Base-by-base conservation (phyloP, 2,888 invertebrate genomes). In the Schizotus pectinicornis region DNA sequence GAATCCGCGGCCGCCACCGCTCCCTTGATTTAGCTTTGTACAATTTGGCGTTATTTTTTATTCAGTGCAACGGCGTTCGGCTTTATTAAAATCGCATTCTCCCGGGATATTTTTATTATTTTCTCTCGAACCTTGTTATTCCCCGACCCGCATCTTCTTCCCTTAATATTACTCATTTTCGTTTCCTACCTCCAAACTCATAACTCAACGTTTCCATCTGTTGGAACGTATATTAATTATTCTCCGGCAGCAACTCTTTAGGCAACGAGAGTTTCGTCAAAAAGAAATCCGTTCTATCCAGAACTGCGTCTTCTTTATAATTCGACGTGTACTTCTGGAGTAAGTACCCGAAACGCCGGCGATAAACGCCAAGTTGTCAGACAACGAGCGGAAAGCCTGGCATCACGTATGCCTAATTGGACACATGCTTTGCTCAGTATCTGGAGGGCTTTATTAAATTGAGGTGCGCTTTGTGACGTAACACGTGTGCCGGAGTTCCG, bases 391-490 rank as follows among this genome's bases (percentile, higher is more conserved):
- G 30, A 42, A n/a, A 42, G 30, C n/a, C 32, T 3, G 2, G 8
- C 11, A 8, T 31, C 51, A 60, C 52, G 54, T 51, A 41, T 51
- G 51, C 11, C 39, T 63, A 63, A 62, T 61, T 61, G 50, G 52
- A 58, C 45, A 58, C 48, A 61, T 56, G 53, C 55, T 51, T 48
- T 12, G 32, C 37, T 41, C 51, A 45, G 14, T 57, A 52, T 58
- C 52, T 52, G 61, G 39, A 42, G 50, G 34, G 55, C 61, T 56
- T 59, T 63, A 63, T 59, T 63, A 61, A 57, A 61, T 61, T 59
- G 51, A 51, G 61, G 54, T 47, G 38, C 51, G 59, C 59, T 52
- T 60, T 56, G 56, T 56, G 59, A 56, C 39, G 56, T 39, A 56
- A 56, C 56, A 31, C 13, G 49, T 48, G 34, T 34, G 36, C 54